These are phyloP conservation scores for Dicycla oo DNA, from an alignment of 2,888 invertebrate genomes.

Conservation along the genomic window DNA sequence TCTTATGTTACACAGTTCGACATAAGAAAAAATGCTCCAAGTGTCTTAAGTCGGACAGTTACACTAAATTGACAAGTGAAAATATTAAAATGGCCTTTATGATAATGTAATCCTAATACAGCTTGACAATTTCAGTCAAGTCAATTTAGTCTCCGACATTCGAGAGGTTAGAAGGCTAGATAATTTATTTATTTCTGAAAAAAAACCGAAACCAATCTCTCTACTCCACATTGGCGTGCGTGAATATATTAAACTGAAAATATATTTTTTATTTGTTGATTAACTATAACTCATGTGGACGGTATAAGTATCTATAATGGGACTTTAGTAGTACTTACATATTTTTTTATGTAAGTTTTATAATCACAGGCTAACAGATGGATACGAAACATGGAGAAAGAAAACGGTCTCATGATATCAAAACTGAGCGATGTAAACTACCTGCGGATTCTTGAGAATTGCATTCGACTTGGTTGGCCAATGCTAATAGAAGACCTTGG, in stretches of 20 bases:
- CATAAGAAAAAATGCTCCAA: too few species aligned
- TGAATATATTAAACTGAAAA: background rate
- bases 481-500: constrained; percentile 97
- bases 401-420: constrained; percentile 93
- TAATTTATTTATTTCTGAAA: background rate
- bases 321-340: too few species aligned
- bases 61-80: too few species aligned
- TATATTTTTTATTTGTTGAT: background rate
- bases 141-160: too few species aligned
- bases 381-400: constrained; percentile 96
- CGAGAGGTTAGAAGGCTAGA: background rate
- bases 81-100: too few species aligned
- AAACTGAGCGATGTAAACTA: constrained; percentile 95
- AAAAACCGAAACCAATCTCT: background rate
- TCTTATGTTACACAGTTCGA: too few species aligned
- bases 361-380: constrained; percentile 95
- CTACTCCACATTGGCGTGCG: background rate
- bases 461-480: constrained; percentile 95
- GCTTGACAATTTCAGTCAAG: too few species aligned
- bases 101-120: too few species aligned
- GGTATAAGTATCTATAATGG: background rate
- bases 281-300: background rate
- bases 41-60: too few species aligned
- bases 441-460: constrained; percentile 94
- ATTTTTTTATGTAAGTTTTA: background rate